A percentile compares a stretch with the other conserved stretches of the same genome.
phyloP scores from a whole-genome alignment of 2,113 vertebrate genomes.

The Clarias macrocephalus region DNA sequence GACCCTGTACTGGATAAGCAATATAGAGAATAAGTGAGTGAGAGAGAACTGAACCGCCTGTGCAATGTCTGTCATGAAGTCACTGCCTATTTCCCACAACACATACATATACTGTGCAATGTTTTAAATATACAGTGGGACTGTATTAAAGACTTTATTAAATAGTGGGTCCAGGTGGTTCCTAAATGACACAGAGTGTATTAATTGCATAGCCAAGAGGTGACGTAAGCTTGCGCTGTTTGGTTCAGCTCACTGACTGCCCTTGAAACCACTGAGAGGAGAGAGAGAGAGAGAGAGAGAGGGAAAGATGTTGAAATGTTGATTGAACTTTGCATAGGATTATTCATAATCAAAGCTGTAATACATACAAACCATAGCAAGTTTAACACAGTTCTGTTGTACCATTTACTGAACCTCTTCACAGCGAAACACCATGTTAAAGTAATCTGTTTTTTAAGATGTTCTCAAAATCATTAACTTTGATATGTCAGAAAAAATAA shows the following conservation, averaged over 20 bases:
- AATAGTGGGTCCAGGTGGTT: background rate
- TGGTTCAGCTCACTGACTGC: background rate
- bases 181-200: background rate
- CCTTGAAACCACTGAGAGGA: constrained; percentile 9
- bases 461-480: background rate
- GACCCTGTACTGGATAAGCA: too few species aligned
- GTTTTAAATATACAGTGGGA: background rate
- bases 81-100: background rate
- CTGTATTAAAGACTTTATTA: background rate
- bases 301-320: background rate
- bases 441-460: background rate
- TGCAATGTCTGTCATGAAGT: background rate
- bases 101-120: background rate
- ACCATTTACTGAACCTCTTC: background rate
- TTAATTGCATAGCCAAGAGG: background rate
- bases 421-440: background rate
- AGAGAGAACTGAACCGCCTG: background rate
- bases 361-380: background rate
- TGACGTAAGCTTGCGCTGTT: background rate
- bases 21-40: too few species aligned
- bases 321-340: background rate
- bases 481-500: background rate
- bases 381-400: background rate
- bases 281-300: background rate
- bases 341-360: background rate